Evolutionary conservation across 2,797 vertebrate genomes (phyloP).

Genomic region (Remorina albescens): DNA sequence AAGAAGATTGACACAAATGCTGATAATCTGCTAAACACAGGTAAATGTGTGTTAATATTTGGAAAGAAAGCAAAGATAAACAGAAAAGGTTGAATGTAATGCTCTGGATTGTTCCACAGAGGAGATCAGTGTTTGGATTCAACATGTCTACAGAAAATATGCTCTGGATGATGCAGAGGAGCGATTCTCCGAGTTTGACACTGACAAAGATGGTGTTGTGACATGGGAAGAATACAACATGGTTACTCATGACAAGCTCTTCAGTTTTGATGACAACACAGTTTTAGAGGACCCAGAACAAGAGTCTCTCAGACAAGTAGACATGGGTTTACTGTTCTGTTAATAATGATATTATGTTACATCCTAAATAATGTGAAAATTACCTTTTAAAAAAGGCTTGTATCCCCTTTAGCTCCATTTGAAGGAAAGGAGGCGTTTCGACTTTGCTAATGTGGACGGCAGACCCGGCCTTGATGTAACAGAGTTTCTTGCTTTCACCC

Average conservation of each 20-base stretch:
- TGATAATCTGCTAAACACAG: slow-evolving; percentile 88
- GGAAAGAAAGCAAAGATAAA: background rate
- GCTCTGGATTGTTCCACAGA: slow-evolving; percentile 78
- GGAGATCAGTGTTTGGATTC: slow-evolving; percentile 95
- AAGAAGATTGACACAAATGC: slow-evolving; percentile 89
- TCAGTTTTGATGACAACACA: slow-evolving; percentile 87
- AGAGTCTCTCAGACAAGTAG: slow-evolving; percentile 92
- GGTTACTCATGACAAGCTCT: slow-evolving; percentile 88
- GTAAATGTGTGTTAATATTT: slow-evolving; percentile 66
- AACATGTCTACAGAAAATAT: slow-evolving; percentile 93
- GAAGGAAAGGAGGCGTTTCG: slow-evolving; percentile 94
- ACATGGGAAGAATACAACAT: slow-evolving; percentile 95
- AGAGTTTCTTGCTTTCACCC: slow-evolving; percentile 96
- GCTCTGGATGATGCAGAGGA: slow-evolving; percentile 93
- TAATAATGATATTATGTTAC: background rate
- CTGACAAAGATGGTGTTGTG: slow-evolving; percentile 87
- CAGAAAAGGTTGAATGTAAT: background rate
- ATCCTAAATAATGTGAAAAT: background rate
- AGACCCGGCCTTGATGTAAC: slow-evolving; percentile 86
- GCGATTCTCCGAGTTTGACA: slow-evolving; percentile 91
- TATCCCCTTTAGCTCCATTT: slow-evolving; percentile 88
- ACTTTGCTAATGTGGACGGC: slow-evolving; percentile 89
- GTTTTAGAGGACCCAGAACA: slow-evolving; percentile 91
- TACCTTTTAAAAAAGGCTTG: slow-evolving; percentile 11
- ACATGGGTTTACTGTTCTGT: slow-evolving; percentile 27